phyloP scores from a whole-genome alignment of 2,888 invertebrate genomes.

The Spisula solida region DNA sequence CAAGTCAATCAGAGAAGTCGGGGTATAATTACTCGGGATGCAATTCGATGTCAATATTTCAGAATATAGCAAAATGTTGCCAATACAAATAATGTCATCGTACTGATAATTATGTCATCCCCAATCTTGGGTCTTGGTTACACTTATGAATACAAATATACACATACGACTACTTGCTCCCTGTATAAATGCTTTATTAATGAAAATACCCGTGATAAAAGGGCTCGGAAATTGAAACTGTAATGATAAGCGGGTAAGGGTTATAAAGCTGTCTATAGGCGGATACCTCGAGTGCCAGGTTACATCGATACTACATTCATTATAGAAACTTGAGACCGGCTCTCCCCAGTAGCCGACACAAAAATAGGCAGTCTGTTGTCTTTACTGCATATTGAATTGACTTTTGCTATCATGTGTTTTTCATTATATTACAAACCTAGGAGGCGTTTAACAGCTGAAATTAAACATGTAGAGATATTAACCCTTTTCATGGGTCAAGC shows the following conservation, averaged over 20 bases:
- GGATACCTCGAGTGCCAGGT: constrained; percentile 41
- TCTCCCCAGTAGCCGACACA: constrained; percentile 24
- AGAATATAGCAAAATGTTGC: background rate
- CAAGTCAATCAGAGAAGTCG: background rate
- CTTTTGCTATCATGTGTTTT: constrained; percentile 11
- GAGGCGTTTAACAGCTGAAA: background rate
- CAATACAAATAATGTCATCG: background rate
- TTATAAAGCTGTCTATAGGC: constrained; percentile 45
- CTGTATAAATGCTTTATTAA: constrained; percentile 35
- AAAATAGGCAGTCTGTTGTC: background rate
- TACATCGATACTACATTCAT: constrained; percentile 6
- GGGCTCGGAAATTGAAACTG: constrained; percentile 30
- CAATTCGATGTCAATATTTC: constrained; percentile 9
- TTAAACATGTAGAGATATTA: background rate
- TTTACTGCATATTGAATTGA: constrained; percentile 41
- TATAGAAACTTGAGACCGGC: background rate
- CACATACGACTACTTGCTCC: background rate
- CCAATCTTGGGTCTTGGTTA: background rate
- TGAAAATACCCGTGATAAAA: constrained; percentile 37
- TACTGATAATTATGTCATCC: background rate
- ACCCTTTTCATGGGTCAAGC: background rate
- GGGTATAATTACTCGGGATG: background rate
- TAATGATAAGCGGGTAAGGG: constrained; percentile 41
- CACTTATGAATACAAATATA: background rate
- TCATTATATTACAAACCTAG: background rate